Evolutionary conservation across 2,888 invertebrate genomes (phyloP), one percentile per base, ranked within the genome.

Genomic region (Drosophila robusta): DNA sequence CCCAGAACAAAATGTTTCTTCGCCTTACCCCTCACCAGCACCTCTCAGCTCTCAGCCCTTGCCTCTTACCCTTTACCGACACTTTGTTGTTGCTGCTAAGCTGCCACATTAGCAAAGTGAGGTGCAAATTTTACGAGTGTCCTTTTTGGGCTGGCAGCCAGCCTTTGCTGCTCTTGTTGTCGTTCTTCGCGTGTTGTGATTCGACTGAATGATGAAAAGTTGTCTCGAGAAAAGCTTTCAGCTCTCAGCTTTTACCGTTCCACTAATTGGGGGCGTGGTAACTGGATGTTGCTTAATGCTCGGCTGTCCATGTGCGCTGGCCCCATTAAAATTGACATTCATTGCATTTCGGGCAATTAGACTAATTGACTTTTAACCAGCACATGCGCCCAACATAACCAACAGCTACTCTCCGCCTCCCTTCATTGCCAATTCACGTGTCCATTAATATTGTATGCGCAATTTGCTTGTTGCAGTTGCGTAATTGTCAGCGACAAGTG

Each of bases 331-430:
- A 86, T 83, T 77, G 84, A 80, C 82, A 82, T 79, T 87, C 87
- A 87, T 84, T 87, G 86, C 82, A 79, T 73, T 85, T 65, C 64
- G 70, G 78, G 80, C 79, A 84, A 84, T 89, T 87, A 89, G 68
- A 70, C 89, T 87, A 87, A 89, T 87, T 89, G 87, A 87, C 85
- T 87, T 89, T 84, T 87, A 87, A 75, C 81, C 75, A 76, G 72
- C 75, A 84, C 73, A 78, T 75, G 41, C 26, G n/a, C 7, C 39
- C 29, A 8, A 39, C 24, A 18, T 36, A 50, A 22, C 14, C 24
- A 56, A 11, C 12, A 12, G 12, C 34, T 4, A 16, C 24, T 41
- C 16, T 18, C 38, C 5, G 4, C 16, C 26, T 32, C 24, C 36
- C 22, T 5, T 29, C 39, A 11, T 11, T 32, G n/a, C 45, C 26